Percentiles rank a stretch among this genome's conserved stretches.
Evolutionary conservation across 2,113 vertebrate species (phyloP).

Genomic region (Sclerurus mexicanus): DNA sequence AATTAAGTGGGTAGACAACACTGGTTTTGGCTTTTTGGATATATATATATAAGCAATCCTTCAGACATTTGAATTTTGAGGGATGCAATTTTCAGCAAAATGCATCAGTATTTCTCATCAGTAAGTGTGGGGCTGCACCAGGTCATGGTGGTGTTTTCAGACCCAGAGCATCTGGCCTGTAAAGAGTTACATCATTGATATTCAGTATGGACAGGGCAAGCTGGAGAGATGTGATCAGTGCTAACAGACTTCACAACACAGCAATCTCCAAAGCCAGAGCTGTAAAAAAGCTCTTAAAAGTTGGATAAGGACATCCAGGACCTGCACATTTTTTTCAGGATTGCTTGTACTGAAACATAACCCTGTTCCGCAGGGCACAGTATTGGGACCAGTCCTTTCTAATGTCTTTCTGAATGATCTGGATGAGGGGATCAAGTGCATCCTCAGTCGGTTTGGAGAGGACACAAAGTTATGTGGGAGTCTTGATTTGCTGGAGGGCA

Average conservation of each 20-base stretch:
- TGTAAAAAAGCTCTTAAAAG: background rate
- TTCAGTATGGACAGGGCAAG: background rate
- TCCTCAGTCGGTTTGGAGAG: background rate
- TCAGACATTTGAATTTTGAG: background rate
- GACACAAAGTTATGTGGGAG: background rate
- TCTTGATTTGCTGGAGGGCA: background rate
- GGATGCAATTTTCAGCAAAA: background rate
- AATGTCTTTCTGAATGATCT: background rate
- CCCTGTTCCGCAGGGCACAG: background rate
- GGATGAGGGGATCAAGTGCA: background rate
- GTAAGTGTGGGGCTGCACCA: background rate
- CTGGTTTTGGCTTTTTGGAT: background rate
- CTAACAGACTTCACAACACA: background rate
- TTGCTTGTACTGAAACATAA: background rate
- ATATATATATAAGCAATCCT: background rate
- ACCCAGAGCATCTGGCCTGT: rapidly evolving
- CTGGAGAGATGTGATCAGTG: background rate
- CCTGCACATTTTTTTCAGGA: background rate
- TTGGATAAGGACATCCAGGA: background rate
- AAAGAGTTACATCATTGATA: background rate
- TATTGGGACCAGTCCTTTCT: background rate
- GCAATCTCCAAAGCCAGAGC: background rate
- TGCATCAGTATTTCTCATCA: rapidly evolving
- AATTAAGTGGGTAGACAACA: rapidly evolving
- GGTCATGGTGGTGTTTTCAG: background rate